Evolutionary conservation across 2,888 invertebrate species (phyloP).

Genomic region (Steinernema carpocapsae): DNA sequence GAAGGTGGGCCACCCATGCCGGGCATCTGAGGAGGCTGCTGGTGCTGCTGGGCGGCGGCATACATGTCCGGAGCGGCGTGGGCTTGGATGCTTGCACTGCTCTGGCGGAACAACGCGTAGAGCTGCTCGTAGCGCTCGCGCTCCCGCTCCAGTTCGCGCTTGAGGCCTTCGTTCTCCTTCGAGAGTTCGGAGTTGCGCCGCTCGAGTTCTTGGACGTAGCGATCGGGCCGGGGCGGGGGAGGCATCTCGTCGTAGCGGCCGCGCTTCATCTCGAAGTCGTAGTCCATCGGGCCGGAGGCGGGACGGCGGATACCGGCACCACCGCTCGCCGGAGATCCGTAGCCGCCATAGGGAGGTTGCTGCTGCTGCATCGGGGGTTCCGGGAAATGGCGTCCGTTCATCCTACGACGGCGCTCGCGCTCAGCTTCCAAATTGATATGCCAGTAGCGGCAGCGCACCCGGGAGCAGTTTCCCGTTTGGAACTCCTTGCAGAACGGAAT

Average conservation of each 20-base stretch:
- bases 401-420: constrained; percentile 66
- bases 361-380: constrained; percentile 54
- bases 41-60: background rate
- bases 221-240: constrained; percentile 2
- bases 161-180: constrained; percentile 57
- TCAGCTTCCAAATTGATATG: constrained; percentile 66
- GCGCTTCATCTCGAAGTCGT: constrained; percentile 37
- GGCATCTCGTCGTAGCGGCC: constrained; percentile 32
- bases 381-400: constrained; percentile 44
- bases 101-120: constrained; percentile 58
- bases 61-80: constrained; percentile 32
- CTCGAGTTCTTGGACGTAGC: constrained; percentile 45
- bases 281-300: constrained; percentile 17
- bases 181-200: constrained; percentile 54
- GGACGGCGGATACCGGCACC: constrained; percentile 42
- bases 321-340: constrained; percentile 36
- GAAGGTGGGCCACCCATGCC: background rate
- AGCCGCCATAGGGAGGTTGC: constrained; percentile 50
- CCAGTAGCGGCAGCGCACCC: constrained; percentile 68
- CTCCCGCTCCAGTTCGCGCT: constrained; percentile 60
- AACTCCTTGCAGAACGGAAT: constrained; percentile 69
- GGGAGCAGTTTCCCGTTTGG: constrained; percentile 63
- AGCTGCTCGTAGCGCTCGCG: constrained; percentile 63
- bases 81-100: constrained; percentile 30
- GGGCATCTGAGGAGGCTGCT: constrained; percentile 6